phyloP scores from a whole-genome alignment of 2,797 vertebrate genomes.

The Cephalopachus bancanus region DNA sequence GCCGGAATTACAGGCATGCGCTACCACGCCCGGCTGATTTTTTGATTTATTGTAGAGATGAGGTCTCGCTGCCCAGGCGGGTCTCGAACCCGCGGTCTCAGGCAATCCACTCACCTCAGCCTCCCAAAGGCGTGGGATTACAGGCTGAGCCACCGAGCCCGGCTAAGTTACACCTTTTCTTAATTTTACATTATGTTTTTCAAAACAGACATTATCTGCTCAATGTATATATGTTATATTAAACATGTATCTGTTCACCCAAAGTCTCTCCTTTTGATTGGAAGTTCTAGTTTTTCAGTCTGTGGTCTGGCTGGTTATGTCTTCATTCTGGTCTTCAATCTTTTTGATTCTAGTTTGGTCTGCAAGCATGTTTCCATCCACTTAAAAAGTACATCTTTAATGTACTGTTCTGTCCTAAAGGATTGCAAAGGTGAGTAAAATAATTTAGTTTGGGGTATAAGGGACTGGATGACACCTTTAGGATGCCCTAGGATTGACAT shows the following conservation, averaged over 20 bases:
- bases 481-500: not conserved
- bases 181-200: not conserved
- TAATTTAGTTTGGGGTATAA: not conserved
- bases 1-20: too few relatives aligned
- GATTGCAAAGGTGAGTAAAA: not conserved
- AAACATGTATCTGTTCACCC: not conserved
- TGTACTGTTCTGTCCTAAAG: not conserved
- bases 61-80: too few relatives aligned
- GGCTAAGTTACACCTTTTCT: not conserved
- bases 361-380: slow-evolving; percentile 2
- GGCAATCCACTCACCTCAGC: too few relatives aligned
- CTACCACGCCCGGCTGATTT: too few relatives aligned
- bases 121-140: too few relatives aligned
- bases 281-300: not conserved
- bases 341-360: not conserved
- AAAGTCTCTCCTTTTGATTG: not conserved
- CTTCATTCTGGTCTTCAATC: not conserved
- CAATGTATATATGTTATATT: not conserved
- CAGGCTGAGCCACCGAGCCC: too few relatives aligned
- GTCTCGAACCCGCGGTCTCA: too few relatives aligned
- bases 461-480: not conserved
- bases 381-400: not conserved
- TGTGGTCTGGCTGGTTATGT: not conserved
- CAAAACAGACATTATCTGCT: not conserved
- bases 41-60: too few relatives aligned